These are phyloP conservation scores for Macrosiphum euphorbiae DNA, from an alignment of 2,888 invertebrate genomes.

Conservation along the genomic window DNA sequence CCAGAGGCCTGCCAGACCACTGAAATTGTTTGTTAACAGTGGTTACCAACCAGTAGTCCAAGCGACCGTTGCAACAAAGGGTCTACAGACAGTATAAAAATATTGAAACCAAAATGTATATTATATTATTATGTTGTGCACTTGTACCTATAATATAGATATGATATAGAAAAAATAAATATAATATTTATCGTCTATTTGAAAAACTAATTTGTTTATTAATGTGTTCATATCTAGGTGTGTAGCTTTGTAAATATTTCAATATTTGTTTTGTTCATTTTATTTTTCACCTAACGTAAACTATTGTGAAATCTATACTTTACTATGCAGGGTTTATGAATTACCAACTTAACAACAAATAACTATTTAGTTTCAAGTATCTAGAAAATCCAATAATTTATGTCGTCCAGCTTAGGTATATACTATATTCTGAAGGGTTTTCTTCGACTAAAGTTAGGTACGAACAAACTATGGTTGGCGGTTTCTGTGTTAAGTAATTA, in stretches of 20 bases:
- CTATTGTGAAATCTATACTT: not conserved
- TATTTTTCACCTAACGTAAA: not conserved
- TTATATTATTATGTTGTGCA: no score
- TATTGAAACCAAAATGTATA: not conserved
- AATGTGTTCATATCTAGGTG: not conserved
- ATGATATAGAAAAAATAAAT: not conserved
- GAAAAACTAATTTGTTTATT: not conserved
- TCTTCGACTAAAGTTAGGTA: not conserved
- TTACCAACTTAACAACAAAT: not conserved
- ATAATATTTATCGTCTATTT: not conserved
- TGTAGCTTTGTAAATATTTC: not conserved
- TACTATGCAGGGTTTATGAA: not conserved
- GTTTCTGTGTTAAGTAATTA: not conserved
- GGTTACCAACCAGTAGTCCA: not conserved
- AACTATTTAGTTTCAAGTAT: not conserved
- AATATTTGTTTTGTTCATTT: not conserved
- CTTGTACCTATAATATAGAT: no score
- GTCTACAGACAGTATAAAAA: not conserved
- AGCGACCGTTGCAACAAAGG: not conserved
- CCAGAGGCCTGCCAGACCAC: rapidly evolving
- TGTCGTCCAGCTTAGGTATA: not conserved
- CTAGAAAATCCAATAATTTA: not conserved
- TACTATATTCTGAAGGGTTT: not conserved
- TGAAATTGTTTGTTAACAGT: not conserved
- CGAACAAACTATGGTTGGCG: not conserved